Conservation (phyloP, 2,113 vertebrate species). For the Riparia riparia region DNA sequence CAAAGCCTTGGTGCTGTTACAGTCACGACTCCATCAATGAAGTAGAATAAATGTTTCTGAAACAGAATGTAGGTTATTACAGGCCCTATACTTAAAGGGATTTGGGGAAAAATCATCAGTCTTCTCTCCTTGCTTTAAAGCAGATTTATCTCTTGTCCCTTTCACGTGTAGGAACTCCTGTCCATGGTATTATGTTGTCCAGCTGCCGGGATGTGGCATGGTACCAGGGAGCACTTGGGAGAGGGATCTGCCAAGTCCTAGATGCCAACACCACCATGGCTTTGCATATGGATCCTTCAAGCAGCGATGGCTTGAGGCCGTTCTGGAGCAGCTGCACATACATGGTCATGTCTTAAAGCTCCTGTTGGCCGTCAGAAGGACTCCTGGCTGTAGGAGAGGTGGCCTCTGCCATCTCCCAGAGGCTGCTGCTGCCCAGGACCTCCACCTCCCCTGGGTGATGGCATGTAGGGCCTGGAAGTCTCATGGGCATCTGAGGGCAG, state of each 20-base stretch:
- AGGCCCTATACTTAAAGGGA: background rate
- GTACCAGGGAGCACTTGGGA: background rate
- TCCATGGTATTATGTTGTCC: background rate
- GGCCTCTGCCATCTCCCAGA: background rate
- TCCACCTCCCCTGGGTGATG: background rate
- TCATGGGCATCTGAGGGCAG: background rate
- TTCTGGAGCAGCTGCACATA: background rate
- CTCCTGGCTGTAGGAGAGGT: background rate
- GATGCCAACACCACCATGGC: background rate
- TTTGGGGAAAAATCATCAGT: background rate
- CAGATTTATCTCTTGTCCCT: background rate
- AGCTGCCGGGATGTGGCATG: background rate
- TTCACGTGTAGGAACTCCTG: background rate
- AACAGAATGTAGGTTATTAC: background rate
- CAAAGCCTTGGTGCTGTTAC: background rate
- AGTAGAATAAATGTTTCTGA: background rate
- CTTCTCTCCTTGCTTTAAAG: background rate
- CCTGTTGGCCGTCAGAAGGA: background rate
- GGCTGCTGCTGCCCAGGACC: background rate
- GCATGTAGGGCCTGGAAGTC: background rate
- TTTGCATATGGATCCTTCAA: background rate
- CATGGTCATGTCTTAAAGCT: background rate
- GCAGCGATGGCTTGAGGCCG: background rate
- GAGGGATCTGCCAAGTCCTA: background rate
- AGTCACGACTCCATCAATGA: background rate